phyloP scores from a whole-genome alignment of 2,888 invertebrate genomes.

The Willowsia nigromaculata region DNA sequence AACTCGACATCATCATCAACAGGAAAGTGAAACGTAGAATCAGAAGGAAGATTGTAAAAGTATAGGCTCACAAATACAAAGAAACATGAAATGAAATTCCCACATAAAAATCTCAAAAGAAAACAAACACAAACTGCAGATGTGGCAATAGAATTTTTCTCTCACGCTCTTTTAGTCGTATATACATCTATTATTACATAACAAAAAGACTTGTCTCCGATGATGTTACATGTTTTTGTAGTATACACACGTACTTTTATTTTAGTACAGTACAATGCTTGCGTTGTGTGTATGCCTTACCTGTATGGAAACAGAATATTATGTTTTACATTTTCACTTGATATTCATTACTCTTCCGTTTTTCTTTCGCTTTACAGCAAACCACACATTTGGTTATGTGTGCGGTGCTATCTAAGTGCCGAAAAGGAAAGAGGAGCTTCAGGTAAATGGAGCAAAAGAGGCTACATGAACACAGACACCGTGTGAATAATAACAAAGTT shows the following conservation, averaged over 20 bases:
- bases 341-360: constrained; percentile 8
- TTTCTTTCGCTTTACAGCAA: background rate
- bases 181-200: background rate
- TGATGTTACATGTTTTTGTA: too few relatives aligned
- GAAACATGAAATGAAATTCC: background rate
- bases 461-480: background rate
- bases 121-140: constrained; percentile 9
- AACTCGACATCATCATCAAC: background rate
- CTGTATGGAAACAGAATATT: constrained; percentile 2
- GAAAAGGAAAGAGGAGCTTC: constrained; percentile 13
- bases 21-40: background rate
- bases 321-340: constrained; percentile 2
- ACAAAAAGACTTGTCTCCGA: background rate
- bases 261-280: too few relatives aligned
- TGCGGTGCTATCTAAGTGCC: constrained; percentile 15
- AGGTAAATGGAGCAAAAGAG: constrained; percentile 41
- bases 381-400: constrained; percentile 26
- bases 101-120: constrained; percentile 3
- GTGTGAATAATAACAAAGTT: constrained; percentile 43
- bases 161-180: background rate
- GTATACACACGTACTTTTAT: too few relatives aligned
- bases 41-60: background rate
- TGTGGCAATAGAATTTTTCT: constrained; percentile 12
- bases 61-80: too few relatives aligned
- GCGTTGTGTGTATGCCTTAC: background rate